Base-by-base conservation (phyloP, 2,888 invertebrate species). In the Morpho achilles region DNA sequence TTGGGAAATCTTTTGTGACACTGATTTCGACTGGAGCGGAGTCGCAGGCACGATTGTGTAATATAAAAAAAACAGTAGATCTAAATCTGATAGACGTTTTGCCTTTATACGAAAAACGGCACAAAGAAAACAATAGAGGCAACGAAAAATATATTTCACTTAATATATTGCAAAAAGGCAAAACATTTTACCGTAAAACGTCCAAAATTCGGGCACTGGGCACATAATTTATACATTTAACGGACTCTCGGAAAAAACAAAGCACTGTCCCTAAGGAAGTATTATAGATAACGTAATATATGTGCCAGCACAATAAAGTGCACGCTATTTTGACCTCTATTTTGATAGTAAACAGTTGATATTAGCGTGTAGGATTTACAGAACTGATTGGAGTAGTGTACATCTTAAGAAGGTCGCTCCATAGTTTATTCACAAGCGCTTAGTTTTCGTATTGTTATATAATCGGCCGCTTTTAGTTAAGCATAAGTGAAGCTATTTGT, bases 391-490 rank as follows among this genome's bases (percentile, higher is more conserved):
- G 16, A 40, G 39, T 41, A 23, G 41, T 49, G 49, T 59, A 48
- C 53, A 44, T 42, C 43, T 61, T 52, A 45, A 54, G 58, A 48
- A 46, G 40, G 52, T 22, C 42, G 22, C 47, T 46, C 55, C 56
- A 64, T 64, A 62, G 44, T 58, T 62, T 64, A 64, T 64, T 64
- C 58, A 62, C 56, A 58, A 56, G 60, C 61, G 57, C 63, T 65
- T 61, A 60, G 54, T 53, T 58, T 50, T 44, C 55, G 39, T 55
- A 51, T 50, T 32, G 51, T 56, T 47, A 50, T 48, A 56, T 51
- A 49, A 51, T 42, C 32, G 52, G 50, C 61, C 32, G 32, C 32
- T 53, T 61, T 53, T 58, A 39, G n/a, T 40, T 40, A 41, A 8
- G 40, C 46, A 46, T 46, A 40, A 56, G 50, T 50, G 49, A 8